Evolutionary conservation across 2,888 invertebrate genomes (phyloP), one percentile per base, ranked within the genome.

Genomic region (Cacoxenus indagator): DNA sequence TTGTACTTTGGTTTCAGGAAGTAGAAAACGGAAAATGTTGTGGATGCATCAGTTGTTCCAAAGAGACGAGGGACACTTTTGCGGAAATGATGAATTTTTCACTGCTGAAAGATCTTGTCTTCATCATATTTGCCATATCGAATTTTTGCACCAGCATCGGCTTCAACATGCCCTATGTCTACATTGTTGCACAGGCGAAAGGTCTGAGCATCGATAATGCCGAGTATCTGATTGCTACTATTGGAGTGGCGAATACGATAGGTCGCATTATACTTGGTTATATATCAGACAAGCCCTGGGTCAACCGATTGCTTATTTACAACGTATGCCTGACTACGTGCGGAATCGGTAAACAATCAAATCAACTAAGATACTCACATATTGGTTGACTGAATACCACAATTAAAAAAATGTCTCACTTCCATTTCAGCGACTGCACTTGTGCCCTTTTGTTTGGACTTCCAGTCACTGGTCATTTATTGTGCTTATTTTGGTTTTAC

Each of bases 151-250:
- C 88, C 22, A 97, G 96, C 85, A 93, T 98, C 84, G 97, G 97
- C 71, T 97, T 96, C 90, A 96, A 97, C 87, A 92, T 97, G 84
- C 98, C 98, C 43, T 97, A 96, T 85, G 93, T 97, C 65, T 97
- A 95, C 85, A 91, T 95, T 70, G 93, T 93, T 77, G 91, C 94
- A 61, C 92, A 93, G 89, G 94, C 94, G 11, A 90, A 92, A 70
- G 86, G 87, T 0, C 84, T 92, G 64, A 90, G 89, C 1, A 88
- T 95, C 37, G 84, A 88, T 19, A 90, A 91, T 67, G 88, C 90
- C 14, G 84, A 90, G 51, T 92, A 92, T 82, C 89, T 96, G 68
- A 90, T 97, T 74, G 91, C 95, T 19, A 90, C 94, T 65, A 94
- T 96, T 80, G 97, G 97, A 64, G 92, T 93, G 68, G 93, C 96